Conservation (phyloP, 2,797 vertebrate genomes). For the Channa striata region DNA sequence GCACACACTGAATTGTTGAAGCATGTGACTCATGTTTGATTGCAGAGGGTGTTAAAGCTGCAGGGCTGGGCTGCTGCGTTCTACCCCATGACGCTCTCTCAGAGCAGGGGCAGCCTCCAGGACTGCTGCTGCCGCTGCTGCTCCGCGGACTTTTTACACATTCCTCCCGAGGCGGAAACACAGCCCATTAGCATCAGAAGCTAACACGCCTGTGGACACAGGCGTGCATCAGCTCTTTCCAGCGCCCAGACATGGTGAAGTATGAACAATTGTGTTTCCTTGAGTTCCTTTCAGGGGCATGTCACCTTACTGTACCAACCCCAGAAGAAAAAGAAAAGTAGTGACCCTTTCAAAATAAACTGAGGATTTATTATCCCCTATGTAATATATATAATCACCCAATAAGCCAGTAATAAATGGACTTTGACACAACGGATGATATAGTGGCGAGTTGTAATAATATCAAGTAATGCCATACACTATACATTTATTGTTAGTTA, state of each 20-base stretch:
- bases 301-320: slow-evolving; percentile 17
- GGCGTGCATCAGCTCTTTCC: slow-evolving; percentile 23
- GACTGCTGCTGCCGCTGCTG: slow-evolving; percentile 43
- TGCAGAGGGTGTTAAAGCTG: slow-evolving; percentile 52
- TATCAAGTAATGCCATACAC: background rate
- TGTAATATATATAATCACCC: background rate
- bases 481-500: too few relatives aligned
- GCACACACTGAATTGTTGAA: slow-evolving; percentile 23
- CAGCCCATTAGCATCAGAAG: slow-evolving; percentile 75
- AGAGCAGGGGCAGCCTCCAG: slow-evolving; percentile 51
- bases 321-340: slow-evolving; percentile 20
- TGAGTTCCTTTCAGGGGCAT: slow-evolving; percentile 9
- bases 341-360: background rate
- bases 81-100: slow-evolving; percentile 62
- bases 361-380: background rate
- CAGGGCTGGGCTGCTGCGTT: slow-evolving; percentile 44
- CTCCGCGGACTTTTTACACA: slow-evolving; percentile 62
- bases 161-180: slow-evolving; percentile 70
- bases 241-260: slow-evolving; percentile 35
- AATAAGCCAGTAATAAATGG: background rate
- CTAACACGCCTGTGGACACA: slow-evolving; percentile 56
- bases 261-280: slow-evolving; percentile 41
- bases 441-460: background rate
- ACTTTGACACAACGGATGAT: background rate
- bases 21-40: slow-evolving; percentile 76